phyloP scores from a whole-genome alignment of 2,113 vertebrate species.

The Chloropsis hardwickii region DNA sequence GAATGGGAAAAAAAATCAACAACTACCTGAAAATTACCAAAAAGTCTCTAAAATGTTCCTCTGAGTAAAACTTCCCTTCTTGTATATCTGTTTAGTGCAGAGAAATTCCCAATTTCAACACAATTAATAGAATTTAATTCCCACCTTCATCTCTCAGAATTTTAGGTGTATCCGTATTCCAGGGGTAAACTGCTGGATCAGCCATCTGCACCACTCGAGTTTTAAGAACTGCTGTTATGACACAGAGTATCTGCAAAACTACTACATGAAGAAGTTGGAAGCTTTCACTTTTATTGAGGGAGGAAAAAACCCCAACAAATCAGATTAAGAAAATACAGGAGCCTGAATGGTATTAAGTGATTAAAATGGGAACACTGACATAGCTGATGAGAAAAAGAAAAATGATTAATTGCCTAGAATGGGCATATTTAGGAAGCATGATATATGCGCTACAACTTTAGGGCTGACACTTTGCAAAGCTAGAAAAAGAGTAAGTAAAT shows the following conservation, averaged over 20 bases:
- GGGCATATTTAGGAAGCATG: neutral
- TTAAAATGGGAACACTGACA: neutral
- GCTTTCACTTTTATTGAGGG: neutral
- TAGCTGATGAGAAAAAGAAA: neutral
- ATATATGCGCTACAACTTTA: neutral
- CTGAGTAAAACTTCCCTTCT: neutral
- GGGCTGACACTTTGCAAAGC: neutral
- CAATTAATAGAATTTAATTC: neutral
- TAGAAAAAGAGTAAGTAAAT: neutral
- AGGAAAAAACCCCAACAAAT: neutral
- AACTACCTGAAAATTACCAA: neutral
- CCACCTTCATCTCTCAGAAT: neutral
- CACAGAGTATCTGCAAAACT: neutral
- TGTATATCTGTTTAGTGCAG: neutral
- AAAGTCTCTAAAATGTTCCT: neutral
- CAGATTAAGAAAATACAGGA: neutral
- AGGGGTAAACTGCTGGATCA: neutral
- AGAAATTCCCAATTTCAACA: neutral
- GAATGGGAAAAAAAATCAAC: neutral
- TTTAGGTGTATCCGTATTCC: neutral
- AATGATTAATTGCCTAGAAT: neutral
- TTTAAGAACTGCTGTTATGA: neutral
- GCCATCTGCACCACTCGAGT: neutral
- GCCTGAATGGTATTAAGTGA: neutral
- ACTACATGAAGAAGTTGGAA: neutral